Percentiles rank a stretch among this genome's conserved stretches.
phyloP scores from a whole-genome alignment of 2,797 vertebrate species.

The Ctenopoma kingsleyae region DNA sequence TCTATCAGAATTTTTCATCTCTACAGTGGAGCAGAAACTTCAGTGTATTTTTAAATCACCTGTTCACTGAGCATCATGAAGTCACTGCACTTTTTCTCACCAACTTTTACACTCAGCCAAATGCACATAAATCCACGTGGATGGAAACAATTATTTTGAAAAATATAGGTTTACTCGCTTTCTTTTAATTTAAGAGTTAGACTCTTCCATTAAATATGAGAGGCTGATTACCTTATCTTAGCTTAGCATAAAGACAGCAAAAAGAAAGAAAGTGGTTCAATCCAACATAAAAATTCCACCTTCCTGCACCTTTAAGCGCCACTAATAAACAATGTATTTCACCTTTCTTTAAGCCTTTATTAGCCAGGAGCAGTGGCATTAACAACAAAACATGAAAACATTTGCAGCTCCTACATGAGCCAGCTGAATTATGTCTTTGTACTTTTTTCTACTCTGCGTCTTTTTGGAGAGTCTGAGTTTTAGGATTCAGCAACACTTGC shows the following conservation, averaged over 20 bases:
- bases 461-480: not conserved
- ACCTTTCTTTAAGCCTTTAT: too few relatives aligned
- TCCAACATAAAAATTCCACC: too few relatives aligned
- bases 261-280: not conserved
- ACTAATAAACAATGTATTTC: too few relatives aligned
- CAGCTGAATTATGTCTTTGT: too few relatives aligned
- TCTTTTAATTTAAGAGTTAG: too few relatives aligned
- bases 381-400: too few relatives aligned
- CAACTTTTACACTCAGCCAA: not conserved
- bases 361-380: too few relatives aligned
- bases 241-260: not conserved
- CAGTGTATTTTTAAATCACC: not conserved
- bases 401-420: too few relatives aligned
- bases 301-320: too few relatives aligned
- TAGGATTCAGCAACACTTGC: slow-evolving; percentile 11
- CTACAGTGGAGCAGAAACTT: not conserved
- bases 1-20: not conserved
- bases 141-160: too few relatives aligned
- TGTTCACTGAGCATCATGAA: not conserved
- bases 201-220: too few relatives aligned
- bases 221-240: not conserved
- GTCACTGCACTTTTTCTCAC: not conserved
- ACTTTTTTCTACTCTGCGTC: not conserved
- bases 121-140: not conserved
- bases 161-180: too few relatives aligned